Evolutionary conservation across 2,888 invertebrate genomes (phyloP).

Genomic region (Sabatieria punctata): DNA sequence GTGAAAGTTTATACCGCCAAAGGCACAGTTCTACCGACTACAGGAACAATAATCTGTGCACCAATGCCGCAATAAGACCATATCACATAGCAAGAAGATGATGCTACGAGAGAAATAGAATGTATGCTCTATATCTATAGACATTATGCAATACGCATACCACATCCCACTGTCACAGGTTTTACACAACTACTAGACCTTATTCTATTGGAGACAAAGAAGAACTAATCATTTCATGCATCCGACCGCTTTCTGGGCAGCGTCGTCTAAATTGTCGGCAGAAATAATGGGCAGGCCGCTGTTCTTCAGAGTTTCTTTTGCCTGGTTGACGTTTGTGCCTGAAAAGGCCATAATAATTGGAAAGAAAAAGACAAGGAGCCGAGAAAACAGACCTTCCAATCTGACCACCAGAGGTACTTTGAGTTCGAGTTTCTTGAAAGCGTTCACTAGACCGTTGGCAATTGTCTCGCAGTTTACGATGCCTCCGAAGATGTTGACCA

Average conservation of each 20-base stretch:
- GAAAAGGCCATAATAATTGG: background rate
- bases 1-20: too few relatives aligned
- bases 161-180: too few relatives aligned
- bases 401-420: slow-evolving; percentile 74
- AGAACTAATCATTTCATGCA: too few relatives aligned
- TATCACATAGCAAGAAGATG: too few relatives aligned
- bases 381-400: slow-evolving; percentile 52
- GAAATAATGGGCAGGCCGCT: slow-evolving; percentile 66
- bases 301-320: slow-evolving; percentile 58
- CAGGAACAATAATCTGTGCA: too few relatives aligned
- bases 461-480: slow-evolving; percentile 96
- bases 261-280: slow-evolving; percentile 72
- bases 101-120: too few relatives aligned
- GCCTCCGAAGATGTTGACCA: slow-evolving; percentile 97
- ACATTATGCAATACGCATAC: too few relatives aligned
- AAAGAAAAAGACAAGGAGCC: background rate
- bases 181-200: too few relatives aligned
- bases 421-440: slow-evolving; percentile 58
- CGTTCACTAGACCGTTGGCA: slow-evolving; percentile 81
- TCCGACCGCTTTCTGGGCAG: slow-evolving; percentile 71
- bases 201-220: too few relatives aligned
- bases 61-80: too few relatives aligned
- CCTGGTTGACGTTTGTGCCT: slow-evolving; percentile 67
- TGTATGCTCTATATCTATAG: too few relatives aligned
- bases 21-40: too few relatives aligned